Evolutionary conservation across 2,888 invertebrate genomes (phyloP), one percentile per base, ranked within the genome.

Genomic region (Lissonota sp.): DNA sequence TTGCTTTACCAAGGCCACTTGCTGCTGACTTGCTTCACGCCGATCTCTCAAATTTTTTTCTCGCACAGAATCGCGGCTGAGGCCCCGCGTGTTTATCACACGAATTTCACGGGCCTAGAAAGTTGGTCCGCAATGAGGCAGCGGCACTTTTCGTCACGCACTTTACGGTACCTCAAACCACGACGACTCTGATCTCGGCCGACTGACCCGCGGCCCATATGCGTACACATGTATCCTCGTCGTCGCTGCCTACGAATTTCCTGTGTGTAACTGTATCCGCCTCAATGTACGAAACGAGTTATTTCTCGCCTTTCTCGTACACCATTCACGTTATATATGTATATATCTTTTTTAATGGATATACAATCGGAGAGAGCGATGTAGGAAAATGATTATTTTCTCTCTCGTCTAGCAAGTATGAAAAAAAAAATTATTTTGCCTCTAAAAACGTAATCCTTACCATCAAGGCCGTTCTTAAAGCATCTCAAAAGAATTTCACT

Each of bases 1-100:
- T 70, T 62, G 46, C 64, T 49, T 26, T 26, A 39, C 69, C 82
- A 82, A 84, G 80, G 75, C 79, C 83, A 67, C 53, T 44, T 63
- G 39, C 49, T 60, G 14, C 44, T 66, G 58, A 5, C 37, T 44
- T 60, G 44, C 67, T 60, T 73, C 55, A 49, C 66, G 42, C n/a
- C 40, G 39, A 44, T 57, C 60, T 70, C 44, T 44, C 16, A 26
- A 26, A 26, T 37, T 26, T 70, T 26, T 10, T 7, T 57, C 55
- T 57, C 37, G 44, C 1, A 44, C 10, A 10, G 8, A 10, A 7
- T 55, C 57, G 55, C 46, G 44, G 14, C 7, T 26, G 40, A 4
- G 5, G 12, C 12, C 53, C 4, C 42, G 40, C 4, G 8, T 37
- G 6, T 66, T 1, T 46, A 14, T 57, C 57, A n/a, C 16, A 12